Evolutionary conservation across 1,140 invertebrate species (phyloP), one percentile per base, ranked within the genome.

Genomic region (Neodiprion lecontei): DNA sequence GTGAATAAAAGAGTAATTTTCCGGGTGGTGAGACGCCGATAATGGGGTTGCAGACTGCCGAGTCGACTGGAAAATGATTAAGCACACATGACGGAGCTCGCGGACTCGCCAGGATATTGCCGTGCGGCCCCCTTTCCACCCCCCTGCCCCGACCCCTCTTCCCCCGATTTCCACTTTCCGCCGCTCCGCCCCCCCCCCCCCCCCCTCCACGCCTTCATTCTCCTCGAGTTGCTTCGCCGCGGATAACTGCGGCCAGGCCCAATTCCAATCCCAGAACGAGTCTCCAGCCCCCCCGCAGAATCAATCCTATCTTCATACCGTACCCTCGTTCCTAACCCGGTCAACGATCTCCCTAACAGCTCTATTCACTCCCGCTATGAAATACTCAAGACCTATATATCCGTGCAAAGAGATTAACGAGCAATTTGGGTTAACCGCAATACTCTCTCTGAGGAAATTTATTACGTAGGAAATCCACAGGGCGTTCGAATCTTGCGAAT

Each of bases 1-100:
- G 82, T 81, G 84, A 88, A 88, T 87, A 88, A 88, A 88, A 88
- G 86, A 88, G 85, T 88, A 88, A 88, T 88, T 88, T 88, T 88
- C 86, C 86, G 86, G 86, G 83, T 88, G 87, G 85, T 84, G 85
- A 86, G 80, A 83, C 83, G 84, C 83, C 82, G 86, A 87, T 87
- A 87, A 87, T 88, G 86, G 87, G 86, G 84, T 87, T 85, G 84
- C 85, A 86, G 85, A 84, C 82, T 86, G 83, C 83, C 86, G 86
- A 88, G 85, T 87, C 86, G 85, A 88, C 86, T 87, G 86, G 85
- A 88, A 88, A 87, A 85, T 87, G 86, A 88, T 88, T 88, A 87
- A 86, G 86, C 86, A 87, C 84, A 87, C 87, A 87, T 87, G 87
- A 86, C 83, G 81, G 83, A 86, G 80, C 80, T 76, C 78, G 84